phyloP scores from a whole-genome alignment of 2,113 vertebrate species.

The Podarcis muralis region DNA sequence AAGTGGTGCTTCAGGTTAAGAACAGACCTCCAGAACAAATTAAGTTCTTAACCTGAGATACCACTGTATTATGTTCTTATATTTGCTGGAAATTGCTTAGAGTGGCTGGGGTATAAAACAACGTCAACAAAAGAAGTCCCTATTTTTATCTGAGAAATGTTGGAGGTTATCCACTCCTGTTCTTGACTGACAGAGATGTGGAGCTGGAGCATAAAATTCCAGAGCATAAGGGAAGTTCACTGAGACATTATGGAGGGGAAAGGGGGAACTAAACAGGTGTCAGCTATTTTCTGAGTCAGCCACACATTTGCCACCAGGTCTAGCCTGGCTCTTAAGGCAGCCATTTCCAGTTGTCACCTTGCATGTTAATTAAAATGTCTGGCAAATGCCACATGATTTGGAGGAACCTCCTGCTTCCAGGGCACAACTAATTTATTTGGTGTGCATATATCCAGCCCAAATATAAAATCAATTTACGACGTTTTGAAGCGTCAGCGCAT shows the following conservation, averaged over 20 bases:
- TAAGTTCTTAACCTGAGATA: too few species aligned
- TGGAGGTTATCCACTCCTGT: not conserved
- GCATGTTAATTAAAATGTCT: not conserved
- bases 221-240: not conserved
- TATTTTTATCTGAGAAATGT: too few species aligned
- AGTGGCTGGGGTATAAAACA: too few species aligned
- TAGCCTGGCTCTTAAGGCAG: not conserved
- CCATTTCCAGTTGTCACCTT: not conserved
- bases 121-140: too few species aligned
- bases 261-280: not conserved
- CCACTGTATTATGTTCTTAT: too few species aligned
- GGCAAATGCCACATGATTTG: not conserved
- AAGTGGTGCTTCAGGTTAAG: too few species aligned
- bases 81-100: too few species aligned
- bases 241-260: not conserved
- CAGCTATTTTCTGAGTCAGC: not conserved
- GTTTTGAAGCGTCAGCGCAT: slow-evolving; percentile 9
- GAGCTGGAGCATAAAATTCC: not conserved
- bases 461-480: slow-evolving; percentile 13
- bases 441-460: not conserved
- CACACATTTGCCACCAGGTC: not conserved
- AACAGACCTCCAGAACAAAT: too few species aligned
- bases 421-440: slow-evolving; percentile 8
- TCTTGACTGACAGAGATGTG: not conserved
- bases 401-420: not conserved